Conservation (phyloP, 2,797 vertebrate genomes). For the Mareca penelope region DNA sequence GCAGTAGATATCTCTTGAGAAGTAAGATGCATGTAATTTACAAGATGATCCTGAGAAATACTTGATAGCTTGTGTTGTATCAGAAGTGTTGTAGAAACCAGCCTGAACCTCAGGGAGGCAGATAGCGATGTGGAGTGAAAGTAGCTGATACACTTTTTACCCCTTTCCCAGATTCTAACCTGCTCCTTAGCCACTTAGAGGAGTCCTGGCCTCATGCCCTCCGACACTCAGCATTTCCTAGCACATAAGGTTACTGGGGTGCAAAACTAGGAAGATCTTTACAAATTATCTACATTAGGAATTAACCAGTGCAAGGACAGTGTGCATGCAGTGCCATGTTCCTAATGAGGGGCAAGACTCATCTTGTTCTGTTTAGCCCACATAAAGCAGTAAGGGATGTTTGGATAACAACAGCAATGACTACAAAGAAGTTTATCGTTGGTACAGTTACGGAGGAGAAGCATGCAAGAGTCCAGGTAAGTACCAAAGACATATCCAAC, state of each 20-base stretch:
- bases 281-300: background rate
- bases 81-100: background rate
- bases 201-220: background rate
- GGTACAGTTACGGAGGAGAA: background rate
- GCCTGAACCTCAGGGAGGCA: background rate
- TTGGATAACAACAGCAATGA: background rate
- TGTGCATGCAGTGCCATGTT: too few species aligned
- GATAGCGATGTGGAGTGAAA: background rate
- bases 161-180: background rate
- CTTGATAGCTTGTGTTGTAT: background rate
- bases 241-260: background rate
- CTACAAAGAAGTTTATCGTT: background rate
- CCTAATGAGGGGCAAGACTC: background rate
- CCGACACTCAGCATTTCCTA: background rate
- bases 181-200: background rate
- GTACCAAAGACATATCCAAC: background rate
- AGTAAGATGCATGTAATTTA: background rate
- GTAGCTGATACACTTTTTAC: background rate
- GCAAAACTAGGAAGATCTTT: background rate
- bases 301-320: background rate
- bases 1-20: background rate
- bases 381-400: background rate
- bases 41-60: background rate
- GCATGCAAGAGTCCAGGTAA: background rate
- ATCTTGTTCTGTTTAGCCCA: background rate